A percentile compares a stretch with the other conserved stretches of the same genome.
These are phyloP conservation scores for Ptycholaimellus sp. DNA, from an alignment of 2,888 invertebrate species.

Conservation along the genomic window DNA sequence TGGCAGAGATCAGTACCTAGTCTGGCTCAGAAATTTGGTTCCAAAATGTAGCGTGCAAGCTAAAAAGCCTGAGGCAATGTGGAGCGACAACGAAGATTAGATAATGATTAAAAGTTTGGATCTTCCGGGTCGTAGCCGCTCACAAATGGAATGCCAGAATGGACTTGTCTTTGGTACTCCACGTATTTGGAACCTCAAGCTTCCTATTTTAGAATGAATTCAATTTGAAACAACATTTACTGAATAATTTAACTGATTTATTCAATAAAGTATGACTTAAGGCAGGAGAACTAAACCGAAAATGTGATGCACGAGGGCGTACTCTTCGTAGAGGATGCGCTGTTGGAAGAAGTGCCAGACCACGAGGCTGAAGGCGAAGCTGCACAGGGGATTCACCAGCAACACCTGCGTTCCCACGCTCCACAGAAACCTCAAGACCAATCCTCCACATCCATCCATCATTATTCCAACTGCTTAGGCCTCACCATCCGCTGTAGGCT, in stretches of 20 bases:
- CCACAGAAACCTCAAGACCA: constrained; percentile 99
- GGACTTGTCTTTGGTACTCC: constrained; percentile 54
- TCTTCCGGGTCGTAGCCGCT: too few relatives aligned
- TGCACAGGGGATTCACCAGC: constrained; percentile 65
- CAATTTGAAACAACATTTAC: too few relatives aligned
- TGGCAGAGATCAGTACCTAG: too few relatives aligned
- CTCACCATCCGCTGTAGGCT: constrained; percentile 61
- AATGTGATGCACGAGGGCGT: constrained; percentile 32
- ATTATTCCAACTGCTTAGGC: too few relatives aligned
- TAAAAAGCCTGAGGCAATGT: too few relatives aligned
- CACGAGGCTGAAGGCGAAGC: constrained; percentile 49
- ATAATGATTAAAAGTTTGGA: too few relatives aligned
- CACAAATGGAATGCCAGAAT: constrained; percentile 65
- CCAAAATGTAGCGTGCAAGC: too few relatives aligned
- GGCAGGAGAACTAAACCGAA: not conserved
- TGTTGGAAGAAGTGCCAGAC: constrained; percentile 78
- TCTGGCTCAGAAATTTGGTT: too few relatives aligned
- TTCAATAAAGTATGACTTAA: constrained; percentile 43
- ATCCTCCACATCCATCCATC: too few relatives aligned
- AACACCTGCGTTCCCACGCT: constrained; percentile 83
- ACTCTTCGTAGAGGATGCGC: constrained; percentile 63
- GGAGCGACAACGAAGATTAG: too few relatives aligned
- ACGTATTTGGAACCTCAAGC: too few relatives aligned
- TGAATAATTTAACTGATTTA: constrained; percentile 81
- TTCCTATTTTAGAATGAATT: too few relatives aligned